These are phyloP conservation scores for Ridgeia piscesae DNA, from an alignment of 1,140 invertebrate genomes.

Conservation along the genomic window DNA sequence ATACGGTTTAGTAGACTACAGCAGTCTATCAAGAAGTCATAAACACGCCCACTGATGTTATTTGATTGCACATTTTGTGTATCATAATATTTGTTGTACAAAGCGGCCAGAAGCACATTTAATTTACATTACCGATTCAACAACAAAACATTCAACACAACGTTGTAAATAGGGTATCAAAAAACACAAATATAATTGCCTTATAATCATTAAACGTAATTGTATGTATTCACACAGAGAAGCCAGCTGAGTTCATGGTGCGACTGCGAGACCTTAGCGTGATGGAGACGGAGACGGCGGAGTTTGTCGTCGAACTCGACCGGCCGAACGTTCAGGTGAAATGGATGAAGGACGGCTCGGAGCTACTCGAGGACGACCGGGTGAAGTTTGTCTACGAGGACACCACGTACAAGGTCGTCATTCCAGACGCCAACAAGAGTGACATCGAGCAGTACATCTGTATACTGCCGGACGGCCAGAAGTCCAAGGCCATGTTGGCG, in stretches of 20 bases:
- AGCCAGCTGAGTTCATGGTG: constrained; percentile 45
- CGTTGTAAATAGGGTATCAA: background rate
- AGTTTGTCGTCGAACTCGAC: constrained; percentile 43
- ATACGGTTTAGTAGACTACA: background rate
- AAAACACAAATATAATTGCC: background rate
- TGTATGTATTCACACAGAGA: constrained; percentile 37
- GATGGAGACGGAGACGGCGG: constrained; percentile 45
- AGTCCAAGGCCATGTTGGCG: background rate
- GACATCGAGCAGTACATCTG: constrained; percentile 26
- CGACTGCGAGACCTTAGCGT: constrained; percentile 42
- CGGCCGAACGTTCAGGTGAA: constrained; percentile 49
- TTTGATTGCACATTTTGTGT: background rate
- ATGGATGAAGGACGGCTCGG: constrained; percentile 57
- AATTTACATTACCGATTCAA: background rate
- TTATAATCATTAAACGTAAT: background rate
- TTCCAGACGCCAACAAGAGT: constrained; percentile 11
- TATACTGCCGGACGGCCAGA: constrained; percentile 21
- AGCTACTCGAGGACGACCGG: constrained; percentile 35
- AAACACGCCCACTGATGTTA: background rate
- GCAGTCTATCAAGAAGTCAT: background rate
- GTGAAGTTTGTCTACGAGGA: constrained; percentile 22
- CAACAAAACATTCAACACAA: background rate
- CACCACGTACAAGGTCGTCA: constrained; percentile 24
- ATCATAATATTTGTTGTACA: background rate
- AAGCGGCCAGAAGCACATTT: background rate